Base-by-base conservation (phyloP, 1,140 invertebrate species). In the Adoxophyes honmai region DNA sequence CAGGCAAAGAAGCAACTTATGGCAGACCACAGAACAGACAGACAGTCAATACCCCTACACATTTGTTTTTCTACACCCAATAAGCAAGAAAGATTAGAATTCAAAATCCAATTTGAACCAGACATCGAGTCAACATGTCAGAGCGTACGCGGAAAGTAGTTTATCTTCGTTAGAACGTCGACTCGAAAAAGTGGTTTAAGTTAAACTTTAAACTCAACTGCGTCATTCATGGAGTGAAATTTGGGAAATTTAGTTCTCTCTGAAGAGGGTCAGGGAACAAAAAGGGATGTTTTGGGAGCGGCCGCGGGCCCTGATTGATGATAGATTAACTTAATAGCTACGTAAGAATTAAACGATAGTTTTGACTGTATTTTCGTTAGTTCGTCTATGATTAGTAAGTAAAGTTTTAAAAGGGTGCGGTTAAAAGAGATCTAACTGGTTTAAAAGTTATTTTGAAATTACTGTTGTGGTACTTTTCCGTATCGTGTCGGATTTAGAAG, bases 211-310 rank as follows among this genome's bases (percentile, higher is more conserved):
- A 48, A 48, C 42, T 28, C 16, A 14, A 7, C 39, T 48, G 21
- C 21, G 42, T 48, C 42, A 48, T 48, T 48, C 42, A 48, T 28
- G 21, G 21, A 21, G 16, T 48, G 21, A 33, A 28, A 33, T 48
- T 33, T 48, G 21, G 42, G 21, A 33, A 28, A 33, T 48, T 33
- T 48, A 48, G 42, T 48, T 44, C 18, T 9, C 15, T 18, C 28
- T 48, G 42, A 48, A 48, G 18, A 48, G 42, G 42, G 42, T 48
- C n/a, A 11, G 42, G 42, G 42, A 16, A 18, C 42, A 48, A 48
- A 48, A 48, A 48, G 42, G 42, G 42, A 16, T 28, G 42, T 13
- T 2, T 18, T 1, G 42, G 9, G 21, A 28, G 21, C 21, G 2
- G 2, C 6, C 21, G 21, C 21, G 21, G 21, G 21, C 21, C n/a